These are phyloP conservation scores for Bos taurus DNA, from an alignment of 2,113 vertebrate genomes.

Conservation along the genomic window DNA sequence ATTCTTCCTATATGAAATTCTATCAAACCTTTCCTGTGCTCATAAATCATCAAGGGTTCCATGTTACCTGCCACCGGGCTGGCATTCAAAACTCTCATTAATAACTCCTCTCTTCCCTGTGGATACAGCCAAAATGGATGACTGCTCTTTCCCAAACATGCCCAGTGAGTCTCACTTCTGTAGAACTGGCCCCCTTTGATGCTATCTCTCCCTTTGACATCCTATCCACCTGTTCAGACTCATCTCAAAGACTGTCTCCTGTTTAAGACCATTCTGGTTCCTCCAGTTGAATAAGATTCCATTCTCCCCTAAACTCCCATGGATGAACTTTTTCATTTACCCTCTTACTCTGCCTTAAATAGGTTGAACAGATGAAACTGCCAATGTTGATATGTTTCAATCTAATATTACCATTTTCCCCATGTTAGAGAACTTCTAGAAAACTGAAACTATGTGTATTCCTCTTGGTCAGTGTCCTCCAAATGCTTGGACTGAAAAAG, in stretches of 20 bases:
- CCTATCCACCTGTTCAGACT: not conserved
- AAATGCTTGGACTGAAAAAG: not conserved
- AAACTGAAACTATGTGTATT: not conserved
- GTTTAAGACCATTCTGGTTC: not conserved
- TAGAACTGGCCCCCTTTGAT: not conserved
- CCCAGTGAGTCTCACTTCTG: not conserved
- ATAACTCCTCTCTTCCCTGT: not conserved
- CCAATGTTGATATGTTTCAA: not conserved
- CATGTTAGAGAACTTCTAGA: not conserved
- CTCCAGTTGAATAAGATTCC: not conserved
- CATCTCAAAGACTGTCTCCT: not conserved
- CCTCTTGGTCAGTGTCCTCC: not conserved
- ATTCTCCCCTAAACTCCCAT: not conserved
- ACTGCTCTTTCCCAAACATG: not conserved
- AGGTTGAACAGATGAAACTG: not conserved
- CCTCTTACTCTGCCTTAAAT: not conserved
- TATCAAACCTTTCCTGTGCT: not conserved
- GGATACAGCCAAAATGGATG: not conserved
- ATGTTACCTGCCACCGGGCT: not conserved
- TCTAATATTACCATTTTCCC: not conserved
- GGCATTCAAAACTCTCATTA: not conserved
- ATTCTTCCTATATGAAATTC: not conserved
- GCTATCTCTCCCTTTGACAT: not conserved
- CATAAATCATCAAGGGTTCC: not conserved
- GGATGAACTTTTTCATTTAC: not conserved